These are phyloP conservation scores for Thalassoma bifasciatum DNA, from an alignment of 2,113 vertebrate genomes.

Conservation along the genomic window DNA sequence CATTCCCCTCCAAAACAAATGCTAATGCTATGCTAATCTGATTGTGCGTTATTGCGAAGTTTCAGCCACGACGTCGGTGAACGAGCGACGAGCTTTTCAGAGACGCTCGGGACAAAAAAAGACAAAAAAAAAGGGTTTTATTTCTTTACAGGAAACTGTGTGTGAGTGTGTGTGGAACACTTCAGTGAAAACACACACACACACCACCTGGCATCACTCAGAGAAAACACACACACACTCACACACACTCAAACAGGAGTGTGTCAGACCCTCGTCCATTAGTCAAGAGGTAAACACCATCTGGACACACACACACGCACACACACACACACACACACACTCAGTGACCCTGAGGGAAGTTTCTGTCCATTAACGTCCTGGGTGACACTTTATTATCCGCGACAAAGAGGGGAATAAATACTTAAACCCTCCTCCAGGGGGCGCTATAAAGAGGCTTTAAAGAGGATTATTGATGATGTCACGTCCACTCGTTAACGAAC, in stretches of 20 bases:
- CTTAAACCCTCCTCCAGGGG: not conserved
- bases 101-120: no score
- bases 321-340: constrained; percentile 3
- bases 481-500: not conserved
- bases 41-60: constrained; percentile 22
- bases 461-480: not conserved
- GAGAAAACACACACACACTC: constrained; percentile 8
- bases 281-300: constrained; percentile 74
- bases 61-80: not conserved
- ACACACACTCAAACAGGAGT: constrained; percentile 23
- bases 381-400: constrained; percentile 1
- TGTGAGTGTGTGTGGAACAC: not conserved
- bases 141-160: not conserved
- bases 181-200: constrained; percentile 10
- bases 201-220: constrained; percentile 25
- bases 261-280: constrained; percentile 44
- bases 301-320: constrained; percentile 50
- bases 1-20: constrained; percentile 38
- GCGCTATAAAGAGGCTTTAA: no score
- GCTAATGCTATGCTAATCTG: constrained; percentile 67
- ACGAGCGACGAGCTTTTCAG: not conserved
- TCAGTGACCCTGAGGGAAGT: not conserved
- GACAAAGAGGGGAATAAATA: not conserved
- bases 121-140: not conserved
- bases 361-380: not conserved